Evolutionary conservation across 2,888 invertebrate genomes (phyloP), one percentile per base, ranked within the genome.

Genomic region (Nebria brevicollis): DNA sequence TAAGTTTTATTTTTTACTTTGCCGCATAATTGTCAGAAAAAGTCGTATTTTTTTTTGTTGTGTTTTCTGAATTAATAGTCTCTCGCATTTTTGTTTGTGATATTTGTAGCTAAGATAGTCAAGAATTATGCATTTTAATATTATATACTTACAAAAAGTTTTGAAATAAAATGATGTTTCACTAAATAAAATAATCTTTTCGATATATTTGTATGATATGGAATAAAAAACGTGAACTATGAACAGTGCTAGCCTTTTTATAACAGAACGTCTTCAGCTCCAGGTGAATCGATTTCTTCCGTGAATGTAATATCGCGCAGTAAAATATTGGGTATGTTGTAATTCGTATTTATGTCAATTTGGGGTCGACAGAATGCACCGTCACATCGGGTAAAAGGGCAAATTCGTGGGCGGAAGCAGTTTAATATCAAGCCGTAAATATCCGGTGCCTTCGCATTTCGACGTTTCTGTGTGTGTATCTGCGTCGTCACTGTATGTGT

Each of bases 301-400:
- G 54, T 54, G 54, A 70, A 20, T 70, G 70, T 34, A 70, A 70
- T 70, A 70, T 70, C 70, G 54, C 54, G 54, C 54, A 20, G 70
- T 70, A 70, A 70, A 70, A 70, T 34, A 70, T 34, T 54, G 70
- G 70, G 5, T 25, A 70, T 70, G 70, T 70, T 70, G 80, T 80
- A 80, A 80, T 80, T 75, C 80, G 80, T 75, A 80, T 80, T 80
- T 80, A 80, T 80, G 80, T 80, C 80, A 80, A 80, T 80, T 80
- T 75, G 74, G 75, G 54, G 70, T 70, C 70, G 70, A 70, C 25
- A 70, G 73, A 73, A 41, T 43, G 43, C 75, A 64, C 20, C 75
- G 15, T 25, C 15, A 75, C 75, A 75, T 26, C 20, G 42, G 25
- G 54, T 54, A 42, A 54, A 43, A 75, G 66, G 75, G 25, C 34